phyloP scores from a whole-genome alignment of 1,140 invertebrate genomes.

The Drosophila sproati region DNA sequence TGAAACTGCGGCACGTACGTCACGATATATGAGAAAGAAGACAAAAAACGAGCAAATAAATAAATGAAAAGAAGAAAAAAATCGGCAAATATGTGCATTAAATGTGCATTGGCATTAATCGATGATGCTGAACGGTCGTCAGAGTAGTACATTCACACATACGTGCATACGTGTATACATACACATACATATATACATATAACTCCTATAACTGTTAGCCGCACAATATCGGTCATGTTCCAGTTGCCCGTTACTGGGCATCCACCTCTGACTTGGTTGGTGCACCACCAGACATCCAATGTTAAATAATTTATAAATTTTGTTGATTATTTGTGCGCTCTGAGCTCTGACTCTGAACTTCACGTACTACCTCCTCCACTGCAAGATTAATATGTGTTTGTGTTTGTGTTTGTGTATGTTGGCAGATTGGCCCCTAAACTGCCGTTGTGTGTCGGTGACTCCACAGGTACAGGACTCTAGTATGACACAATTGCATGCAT shows the following conservation, averaged over 20 bases:
- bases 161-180: neutral
- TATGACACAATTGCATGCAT: constrained; percentile 80
- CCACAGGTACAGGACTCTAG: constrained; percentile 69
- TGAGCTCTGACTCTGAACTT: constrained; percentile 57
- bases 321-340: constrained; percentile 46
- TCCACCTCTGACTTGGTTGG: constrained; percentile 27
- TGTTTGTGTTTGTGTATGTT: neutral
- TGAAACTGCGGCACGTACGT: constrained; percentile 74
- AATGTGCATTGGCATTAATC: constrained; percentile 82
- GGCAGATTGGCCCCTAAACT: constrained; percentile 20
- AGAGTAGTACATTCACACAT: constrained; percentile 31
- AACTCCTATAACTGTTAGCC: constrained; percentile 72
- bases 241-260: constrained; percentile 66
- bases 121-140: constrained; percentile 69
- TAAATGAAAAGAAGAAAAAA: constrained; percentile 4
- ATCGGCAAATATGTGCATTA: constrained; percentile 76
- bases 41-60: constrained; percentile 11
- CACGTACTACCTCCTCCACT: constrained; percentile 48
- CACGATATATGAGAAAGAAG: constrained; percentile 66
- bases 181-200: constrained; percentile 4
- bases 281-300: constrained; percentile 32
- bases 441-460: constrained; percentile 27
- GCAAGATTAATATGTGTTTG: neutral
- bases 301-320: constrained; percentile 83
- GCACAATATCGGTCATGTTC: constrained; percentile 81